phyloP scores from a whole-genome alignment of 2,797 vertebrate species.

The Schizopygopsis pylzovi region DNA sequence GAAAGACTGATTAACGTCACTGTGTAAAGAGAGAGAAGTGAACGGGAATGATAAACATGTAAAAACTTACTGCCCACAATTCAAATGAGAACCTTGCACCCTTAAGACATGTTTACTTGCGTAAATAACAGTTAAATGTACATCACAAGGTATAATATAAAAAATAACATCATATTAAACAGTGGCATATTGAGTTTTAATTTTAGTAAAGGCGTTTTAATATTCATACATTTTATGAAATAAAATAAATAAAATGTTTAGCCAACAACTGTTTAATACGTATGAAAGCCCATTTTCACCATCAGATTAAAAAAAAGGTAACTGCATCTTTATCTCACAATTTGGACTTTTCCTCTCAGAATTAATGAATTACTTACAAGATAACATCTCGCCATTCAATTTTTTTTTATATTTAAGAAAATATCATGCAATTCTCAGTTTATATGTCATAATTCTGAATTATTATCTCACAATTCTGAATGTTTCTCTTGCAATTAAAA shows the following conservation, averaged over 20 bases:
- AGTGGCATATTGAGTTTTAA: background rate
- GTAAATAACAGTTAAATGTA: slow-evolving; percentile 12
- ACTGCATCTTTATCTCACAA: background rate
- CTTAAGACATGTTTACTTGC: background rate
- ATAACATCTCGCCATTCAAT: background rate
- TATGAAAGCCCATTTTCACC: background rate
- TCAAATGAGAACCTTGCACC: background rate
- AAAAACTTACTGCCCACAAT: slow-evolving; percentile 11
- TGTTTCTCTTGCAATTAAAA: background rate
- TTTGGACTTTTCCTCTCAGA: background rate
- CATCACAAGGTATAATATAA: background rate
- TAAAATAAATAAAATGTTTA: background rate
- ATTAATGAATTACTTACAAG: background rate
- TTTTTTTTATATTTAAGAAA: background rate
- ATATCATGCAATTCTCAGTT: background rate
- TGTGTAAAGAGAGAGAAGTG: slow-evolving; percentile 22
- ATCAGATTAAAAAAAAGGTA: background rate
- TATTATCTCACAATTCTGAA: background rate
- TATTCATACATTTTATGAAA: background rate
- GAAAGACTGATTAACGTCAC: slow-evolving; percentile 13
- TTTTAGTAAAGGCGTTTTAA: background rate
- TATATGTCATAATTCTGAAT: background rate
- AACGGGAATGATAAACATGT: background rate
- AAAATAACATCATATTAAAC: background rate
- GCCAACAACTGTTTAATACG: too few species aligned